Base-by-base conservation (phyloP, 1,140 invertebrate species). In the Lepidurus couesii region DNA sequence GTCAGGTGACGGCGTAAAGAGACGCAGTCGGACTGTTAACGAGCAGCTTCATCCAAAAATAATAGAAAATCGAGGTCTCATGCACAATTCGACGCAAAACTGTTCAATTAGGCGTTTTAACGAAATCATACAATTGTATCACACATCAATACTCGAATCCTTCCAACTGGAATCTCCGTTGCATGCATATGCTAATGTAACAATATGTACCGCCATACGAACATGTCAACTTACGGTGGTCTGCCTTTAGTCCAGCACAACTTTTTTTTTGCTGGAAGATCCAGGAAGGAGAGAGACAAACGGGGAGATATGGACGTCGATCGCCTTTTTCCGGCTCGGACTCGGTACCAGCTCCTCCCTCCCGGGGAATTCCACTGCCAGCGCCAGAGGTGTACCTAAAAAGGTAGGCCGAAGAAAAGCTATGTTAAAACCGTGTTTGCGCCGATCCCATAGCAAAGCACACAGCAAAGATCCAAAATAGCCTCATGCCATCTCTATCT, bases 371-470 rank as follows among this genome's bases (percentile, higher is more conserved):
- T 65, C 53, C 53, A 65, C 53, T 65, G 53, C 53, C n/a, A 65
- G 53, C 53, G n/a, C 53, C 53, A 65, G 53, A 65, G 53, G 53
- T 65, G 53, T 65, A 65, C 53, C 53, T 65, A 65, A 65, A 65
- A 65, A 65, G 53, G 53, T 65, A 65, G 53, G 53, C 53, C 53
- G 53, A 65, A 65, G 21, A 21, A 65, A 65, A 65, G 53, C 53
- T 65, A 65, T 65, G 53, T 65, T 65, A 65, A 65, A 65, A 65
- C 53, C 53, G 53, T 65, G 53, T 65, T 65, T 65, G 53, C 53
- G 53, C 53, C 53, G 53, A 65, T 65, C 13, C 53, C 53, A 65
- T 65, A 65, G 53, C 53, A 65, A 65, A 65, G 53, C 53, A 65
- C 53, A 65, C 53, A 65, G 53, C 53, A 65, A 65, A 65, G 53